Evolutionary conservation across 2,113 vertebrate species (phyloP).

Genomic region (Petaurus breviceps): DNA sequence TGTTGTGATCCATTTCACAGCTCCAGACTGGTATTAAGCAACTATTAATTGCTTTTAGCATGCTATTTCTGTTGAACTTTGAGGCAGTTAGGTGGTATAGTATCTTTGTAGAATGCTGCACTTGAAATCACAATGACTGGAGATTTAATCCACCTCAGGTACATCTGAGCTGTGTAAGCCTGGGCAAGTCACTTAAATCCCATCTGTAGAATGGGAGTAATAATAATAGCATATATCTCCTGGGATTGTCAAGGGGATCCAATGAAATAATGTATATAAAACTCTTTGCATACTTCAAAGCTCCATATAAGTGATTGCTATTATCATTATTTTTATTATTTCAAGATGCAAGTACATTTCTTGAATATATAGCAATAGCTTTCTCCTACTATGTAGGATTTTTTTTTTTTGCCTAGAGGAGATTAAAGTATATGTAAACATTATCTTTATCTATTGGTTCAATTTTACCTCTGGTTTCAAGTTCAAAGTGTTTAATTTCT

Average conservation of each 20-base stretch:
- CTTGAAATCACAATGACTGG: background rate
- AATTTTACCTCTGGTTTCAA: background rate
- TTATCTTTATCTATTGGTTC: background rate
- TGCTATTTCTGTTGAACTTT: background rate
- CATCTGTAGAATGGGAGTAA: background rate
- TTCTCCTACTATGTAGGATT: background rate
- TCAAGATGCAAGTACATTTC: background rate
- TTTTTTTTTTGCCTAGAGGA: background rate
- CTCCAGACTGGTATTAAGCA: background rate
- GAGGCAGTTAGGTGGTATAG: background rate
- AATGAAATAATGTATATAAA: background rate
- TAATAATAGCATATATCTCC: background rate
- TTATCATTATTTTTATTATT: background rate
- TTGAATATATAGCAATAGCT: background rate
- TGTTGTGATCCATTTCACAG: background rate
- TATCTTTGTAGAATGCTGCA: background rate
- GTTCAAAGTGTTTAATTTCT: background rate
- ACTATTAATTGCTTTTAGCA: background rate
- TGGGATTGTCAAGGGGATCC: background rate
- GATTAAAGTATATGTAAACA: background rate
- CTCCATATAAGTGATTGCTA: background rate
- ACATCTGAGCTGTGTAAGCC: background rate
- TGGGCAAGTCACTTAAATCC: background rate
- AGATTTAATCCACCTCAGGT: background rate
- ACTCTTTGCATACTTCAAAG: background rate